A percentile compares a stretch with the other conserved stretches of the same genome.
Evolutionary conservation across 1,140 invertebrate species (phyloP).

Genomic region (Drosophila teissieri): DNA sequence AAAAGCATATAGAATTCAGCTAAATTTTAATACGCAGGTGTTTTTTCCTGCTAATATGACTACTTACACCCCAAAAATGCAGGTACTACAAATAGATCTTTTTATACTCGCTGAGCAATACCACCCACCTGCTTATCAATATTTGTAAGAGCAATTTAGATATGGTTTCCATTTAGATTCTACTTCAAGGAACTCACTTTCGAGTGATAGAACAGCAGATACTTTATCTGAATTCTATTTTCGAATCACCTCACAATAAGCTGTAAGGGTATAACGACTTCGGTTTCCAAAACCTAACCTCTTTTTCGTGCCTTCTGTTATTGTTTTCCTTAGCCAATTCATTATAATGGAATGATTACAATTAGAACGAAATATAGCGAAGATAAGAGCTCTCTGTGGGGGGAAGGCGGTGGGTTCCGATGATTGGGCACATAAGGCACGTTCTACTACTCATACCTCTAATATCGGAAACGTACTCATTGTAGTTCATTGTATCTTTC

Average conservation of each 20-base stretch:
- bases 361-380: constrained; percentile 22
- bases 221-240: not conserved
- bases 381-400: constrained; percentile 23
- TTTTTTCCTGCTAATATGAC: not conserved
- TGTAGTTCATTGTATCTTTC: constrained; percentile 15
- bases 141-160: not conserved
- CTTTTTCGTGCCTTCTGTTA: constrained; percentile 20
- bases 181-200: not conserved
- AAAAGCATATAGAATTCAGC: no score
- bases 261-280: constrained; percentile 13
- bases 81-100: not conserved
- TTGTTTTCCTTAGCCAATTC: constrained; percentile 47
- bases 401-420: not conserved
- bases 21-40: no score
- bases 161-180: not conserved
- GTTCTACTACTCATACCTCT: constrained; percentile 4
- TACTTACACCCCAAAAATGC: not conserved
- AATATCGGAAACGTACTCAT: constrained; percentile 20
- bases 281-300: not conserved
- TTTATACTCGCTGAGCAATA: not conserved
- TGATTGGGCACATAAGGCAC: constrained; percentile 29
- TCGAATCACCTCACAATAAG: no score
- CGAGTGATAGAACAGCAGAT: not conserved
- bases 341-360: constrained; percentile 48
- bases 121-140: not conserved